Percentiles rank a stretch among this genome's conserved stretches.
Conservation (phyloP, 2,888 invertebrate species). For the Hypomecis punctinalis region DNA sequence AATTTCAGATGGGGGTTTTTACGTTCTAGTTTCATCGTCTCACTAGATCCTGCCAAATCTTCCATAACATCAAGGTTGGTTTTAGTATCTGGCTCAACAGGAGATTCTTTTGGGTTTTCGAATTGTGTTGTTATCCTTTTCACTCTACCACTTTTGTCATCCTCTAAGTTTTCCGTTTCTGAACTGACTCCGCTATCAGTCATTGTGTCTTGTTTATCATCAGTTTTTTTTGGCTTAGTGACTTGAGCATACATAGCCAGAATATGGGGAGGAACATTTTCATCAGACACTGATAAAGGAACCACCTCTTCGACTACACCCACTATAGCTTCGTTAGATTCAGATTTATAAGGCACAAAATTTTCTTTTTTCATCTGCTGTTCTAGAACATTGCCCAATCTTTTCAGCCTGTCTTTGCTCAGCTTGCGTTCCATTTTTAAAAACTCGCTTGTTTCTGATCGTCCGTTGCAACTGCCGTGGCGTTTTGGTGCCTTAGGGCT, state of each 20-base stretch:
- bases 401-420: constrained; percentile 72
- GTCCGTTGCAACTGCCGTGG: constrained; percentile 71
- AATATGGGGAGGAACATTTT: constrained; percentile 75
- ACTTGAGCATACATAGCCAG: constrained; percentile 79
- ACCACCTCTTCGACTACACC: constrained; percentile 48
- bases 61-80: constrained; percentile 69
- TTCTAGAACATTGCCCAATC: constrained; percentile 72
- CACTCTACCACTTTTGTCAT: constrained; percentile 65
- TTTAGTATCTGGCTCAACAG: constrained; percentile 35
- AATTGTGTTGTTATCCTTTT: constrained; percentile 63
- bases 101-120: constrained; percentile 49
- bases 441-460: constrained; percentile 63
- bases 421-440: constrained; percentile 72
- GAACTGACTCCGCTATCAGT: constrained; percentile 82
- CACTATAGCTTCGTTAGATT: constrained; percentile 35
- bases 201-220: constrained; percentile 72
- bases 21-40: constrained; percentile 73
- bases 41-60: constrained; percentile 69
- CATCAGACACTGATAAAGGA: constrained; percentile 66
- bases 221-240: constrained; percentile 65
- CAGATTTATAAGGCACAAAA: constrained; percentile 51
- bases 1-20: constrained; percentile 76
- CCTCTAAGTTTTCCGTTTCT: constrained; percentile 78
- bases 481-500: constrained; percentile 71
- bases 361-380: constrained; percentile 78